A percentile compares a stretch with the other conserved stretches of the same genome.
phyloP scores from a whole-genome alignment of 2,888 invertebrate genomes.

The Busseola fusca region DNA sequence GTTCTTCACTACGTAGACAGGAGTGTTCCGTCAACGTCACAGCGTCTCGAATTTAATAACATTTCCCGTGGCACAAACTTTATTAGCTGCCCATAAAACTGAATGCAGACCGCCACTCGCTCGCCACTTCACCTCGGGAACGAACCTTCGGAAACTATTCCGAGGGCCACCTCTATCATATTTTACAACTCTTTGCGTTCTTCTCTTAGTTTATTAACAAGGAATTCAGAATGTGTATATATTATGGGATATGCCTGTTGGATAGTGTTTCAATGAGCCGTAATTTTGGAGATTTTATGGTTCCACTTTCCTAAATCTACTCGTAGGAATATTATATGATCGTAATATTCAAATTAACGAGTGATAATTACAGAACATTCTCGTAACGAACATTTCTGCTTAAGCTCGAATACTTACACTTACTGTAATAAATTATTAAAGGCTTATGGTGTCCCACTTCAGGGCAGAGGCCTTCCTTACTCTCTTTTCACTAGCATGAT shows the following conservation, averaged over 20 bases:
- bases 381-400: not conserved
- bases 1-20: slow-evolving; percentile 55
- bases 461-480: not conserved
- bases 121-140: slow-evolving; percentile 26
- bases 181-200: slow-evolving; percentile 42
- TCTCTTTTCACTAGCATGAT: not conserved
- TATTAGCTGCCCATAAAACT: slow-evolving; percentile 75
- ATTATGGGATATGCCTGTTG: not conserved
- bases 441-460: not conserved
- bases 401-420: not conserved
- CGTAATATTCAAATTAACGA: not conserved
- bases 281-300: not conserved
- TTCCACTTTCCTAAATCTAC: not conserved
- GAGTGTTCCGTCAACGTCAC: slow-evolving; percentile 73
- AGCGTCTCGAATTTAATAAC: slow-evolving; percentile 74
- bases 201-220: slow-evolving; percentile 25
- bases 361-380: not conserved
- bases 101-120: slow-evolving; percentile 46
- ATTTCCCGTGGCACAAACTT: slow-evolving; percentile 72
- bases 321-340: no score
- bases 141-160: slow-evolving; percentile 33
- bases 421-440: not conserved
- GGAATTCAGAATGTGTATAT: not conserved
- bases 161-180: slow-evolving; percentile 39
- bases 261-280: not conserved